Evolutionary conservation across 2,113 vertebrate species (phyloP).

Genomic region (Erythrolamprus reginae): DNA sequence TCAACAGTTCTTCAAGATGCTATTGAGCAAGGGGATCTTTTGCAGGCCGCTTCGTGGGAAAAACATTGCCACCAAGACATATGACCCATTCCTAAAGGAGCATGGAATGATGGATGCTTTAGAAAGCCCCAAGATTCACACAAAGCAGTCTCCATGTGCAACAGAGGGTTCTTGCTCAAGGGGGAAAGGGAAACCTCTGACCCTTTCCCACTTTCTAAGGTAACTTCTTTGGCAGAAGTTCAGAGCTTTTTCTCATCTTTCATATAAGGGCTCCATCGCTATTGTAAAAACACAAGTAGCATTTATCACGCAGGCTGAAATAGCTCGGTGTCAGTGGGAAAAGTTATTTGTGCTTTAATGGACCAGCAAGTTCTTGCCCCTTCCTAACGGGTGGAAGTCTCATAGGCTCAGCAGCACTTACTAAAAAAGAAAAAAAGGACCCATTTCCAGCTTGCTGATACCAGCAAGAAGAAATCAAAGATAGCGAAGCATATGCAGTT

Average conservation of each 20-base stretch:
- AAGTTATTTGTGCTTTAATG: neutral
- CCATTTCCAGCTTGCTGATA: neutral
- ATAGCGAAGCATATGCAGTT: slow-evolving; percentile 20
- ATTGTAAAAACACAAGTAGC: neutral
- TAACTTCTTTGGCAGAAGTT: neutral
- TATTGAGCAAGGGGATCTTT: neutral
- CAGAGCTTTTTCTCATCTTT: neutral
- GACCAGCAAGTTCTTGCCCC: neutral
- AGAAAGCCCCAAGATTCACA: neutral
- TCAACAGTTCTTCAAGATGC: slow-evolving; percentile 5
- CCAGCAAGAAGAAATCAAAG: slow-evolving; percentile 35
- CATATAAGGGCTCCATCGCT: neutral
- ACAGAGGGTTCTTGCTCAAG: neutral
- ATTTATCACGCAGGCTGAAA: fast-evolving
- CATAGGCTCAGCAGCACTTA: neutral
- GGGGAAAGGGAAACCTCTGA: neutral
- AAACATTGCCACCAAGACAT: slow-evolving; percentile 6
- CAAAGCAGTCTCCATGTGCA: neutral
- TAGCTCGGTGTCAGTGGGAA: neutral
- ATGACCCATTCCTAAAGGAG: neutral
- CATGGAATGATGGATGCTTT: slow-evolving; percentile 12
- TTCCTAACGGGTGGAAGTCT: neutral
- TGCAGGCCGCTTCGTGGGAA: neutral
- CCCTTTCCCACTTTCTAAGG: neutral
- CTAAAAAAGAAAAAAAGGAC: slow-evolving; percentile 5